These are phyloP conservation scores for Monomorium pharaonis DNA, from an alignment of 1,140 invertebrate genomes.

Conservation along the genomic window DNA sequence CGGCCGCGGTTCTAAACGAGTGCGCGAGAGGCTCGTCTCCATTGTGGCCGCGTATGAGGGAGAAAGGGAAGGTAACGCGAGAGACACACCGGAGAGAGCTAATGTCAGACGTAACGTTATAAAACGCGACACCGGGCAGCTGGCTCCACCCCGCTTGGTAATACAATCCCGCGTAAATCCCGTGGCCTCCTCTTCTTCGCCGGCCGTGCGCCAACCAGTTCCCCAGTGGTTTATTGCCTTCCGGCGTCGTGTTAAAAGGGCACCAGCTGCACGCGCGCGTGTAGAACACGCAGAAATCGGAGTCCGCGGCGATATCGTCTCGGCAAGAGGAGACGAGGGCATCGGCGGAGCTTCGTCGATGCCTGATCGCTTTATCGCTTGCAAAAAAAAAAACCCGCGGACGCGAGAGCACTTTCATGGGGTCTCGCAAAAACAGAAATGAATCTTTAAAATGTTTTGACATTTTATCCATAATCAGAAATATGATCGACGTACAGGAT, in stretches of 20 bases:
- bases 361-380: neutral
- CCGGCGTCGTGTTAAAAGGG: conserved; percentile 66
- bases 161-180: conserved; percentile 78
- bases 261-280: conserved; percentile 49
- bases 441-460: conserved; percentile 17
- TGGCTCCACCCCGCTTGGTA: conserved; percentile 64
- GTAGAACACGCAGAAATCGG: conserved; percentile 34
- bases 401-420: neutral
- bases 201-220: conserved; percentile 43
- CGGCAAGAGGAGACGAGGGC: conserved; percentile 27
- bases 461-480: neutral
- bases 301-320: neutral
- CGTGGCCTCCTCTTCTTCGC: conserved; percentile 63
- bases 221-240: conserved; percentile 70
- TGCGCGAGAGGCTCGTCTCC: neutral
- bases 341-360: neutral
- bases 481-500: neutral
- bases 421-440: neutral
- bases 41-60: conserved; percentile 44
- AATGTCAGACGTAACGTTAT: conserved; percentile 75
- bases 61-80: conserved; percentile 2
- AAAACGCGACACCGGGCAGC: conserved; percentile 77
- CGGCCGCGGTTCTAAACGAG: conserved; percentile 54
- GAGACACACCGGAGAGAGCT: conserved; percentile 37
- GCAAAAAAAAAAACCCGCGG: conserved; percentile 12